Conservation (phyloP, 2,113 vertebrate genomes). For the Malurus cyaneus region DNA sequence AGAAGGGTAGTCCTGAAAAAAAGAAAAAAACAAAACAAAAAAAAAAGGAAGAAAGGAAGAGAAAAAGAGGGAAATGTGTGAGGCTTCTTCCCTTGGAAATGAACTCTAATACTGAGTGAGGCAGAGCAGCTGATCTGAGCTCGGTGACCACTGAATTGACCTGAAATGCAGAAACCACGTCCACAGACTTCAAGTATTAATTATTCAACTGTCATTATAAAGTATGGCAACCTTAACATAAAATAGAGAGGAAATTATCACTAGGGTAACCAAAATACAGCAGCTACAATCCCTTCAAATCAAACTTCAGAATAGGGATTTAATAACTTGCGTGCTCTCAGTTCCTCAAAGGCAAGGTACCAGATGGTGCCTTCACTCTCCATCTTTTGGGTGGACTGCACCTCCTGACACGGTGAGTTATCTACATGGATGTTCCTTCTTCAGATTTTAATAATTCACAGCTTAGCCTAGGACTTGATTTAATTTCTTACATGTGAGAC, state of each 20-base stretch:
- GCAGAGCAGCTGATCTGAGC: not conserved
- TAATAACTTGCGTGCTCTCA: rapidly evolving
- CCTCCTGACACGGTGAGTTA: not conserved
- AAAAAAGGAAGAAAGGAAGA: rapidly evolving
- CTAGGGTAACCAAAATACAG: not conserved
- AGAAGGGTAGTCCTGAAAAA: not conserved
- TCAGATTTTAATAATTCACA: not conserved
- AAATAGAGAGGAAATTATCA: not conserved
- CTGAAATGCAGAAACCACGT: not conserved
- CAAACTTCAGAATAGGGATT: not conserved
- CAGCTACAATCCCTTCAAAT: not conserved
- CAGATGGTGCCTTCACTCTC: not conserved
- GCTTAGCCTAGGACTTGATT: not conserved
- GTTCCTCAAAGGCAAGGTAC: rapidly evolving
- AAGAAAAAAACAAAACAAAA: not conserved
- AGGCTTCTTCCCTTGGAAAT: not conserved
- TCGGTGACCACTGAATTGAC: not conserved
- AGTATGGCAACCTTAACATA: not conserved
- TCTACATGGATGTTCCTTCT: not conserved
- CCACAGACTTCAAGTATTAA: not conserved
- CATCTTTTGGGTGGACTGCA: not conserved
- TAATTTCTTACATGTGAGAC: not conserved
- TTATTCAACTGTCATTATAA: not conserved
- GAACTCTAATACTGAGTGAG: not conserved
- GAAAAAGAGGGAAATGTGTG: not conserved